Conservation (phyloP, 1,140 invertebrate genomes). For the Trissolcus basalis region DNA sequence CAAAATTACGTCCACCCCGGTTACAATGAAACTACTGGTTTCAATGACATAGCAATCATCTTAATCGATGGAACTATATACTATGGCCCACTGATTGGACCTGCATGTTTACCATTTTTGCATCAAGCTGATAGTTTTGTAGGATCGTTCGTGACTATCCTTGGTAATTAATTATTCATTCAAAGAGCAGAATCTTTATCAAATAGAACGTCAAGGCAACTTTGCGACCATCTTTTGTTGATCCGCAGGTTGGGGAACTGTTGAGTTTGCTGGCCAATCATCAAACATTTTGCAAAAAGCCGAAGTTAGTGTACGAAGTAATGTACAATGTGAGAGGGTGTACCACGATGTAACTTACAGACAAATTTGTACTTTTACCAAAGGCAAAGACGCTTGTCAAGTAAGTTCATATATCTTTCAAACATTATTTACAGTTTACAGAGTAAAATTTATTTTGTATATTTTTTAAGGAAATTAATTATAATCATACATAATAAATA, state of each 20-base stretch:
- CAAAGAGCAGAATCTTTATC: background rate
- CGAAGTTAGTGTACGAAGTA: constrained; percentile 77
- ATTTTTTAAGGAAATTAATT: no score
- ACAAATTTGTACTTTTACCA: constrained; percentile 80
- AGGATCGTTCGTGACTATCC: constrained; percentile 73
- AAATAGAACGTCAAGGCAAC: background rate
- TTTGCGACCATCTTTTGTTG: background rate
- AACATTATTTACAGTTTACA: no score
- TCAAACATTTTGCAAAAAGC: constrained; percentile 79
- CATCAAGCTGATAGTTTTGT: constrained; percentile 72
- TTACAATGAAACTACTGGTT: constrained; percentile 46
- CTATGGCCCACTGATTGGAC: constrained; percentile 78
- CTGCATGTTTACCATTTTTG: constrained; percentile 82
- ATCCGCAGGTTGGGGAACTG: constrained; percentile 81
- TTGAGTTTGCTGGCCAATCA: constrained; percentile 75
- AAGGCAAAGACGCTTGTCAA: constrained; percentile 63
- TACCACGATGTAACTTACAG: constrained; percentile 68
- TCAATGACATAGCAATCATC: constrained; percentile 81
- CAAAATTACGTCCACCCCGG: constrained; percentile 19
- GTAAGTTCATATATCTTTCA: constrained; percentile 53
- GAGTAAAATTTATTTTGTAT: no score
- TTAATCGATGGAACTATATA: constrained; percentile 72
- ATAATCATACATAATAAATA: no score
- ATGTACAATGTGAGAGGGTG: constrained; percentile 72
- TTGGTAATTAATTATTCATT: constrained; percentile 71